A percentile compares a stretch with the other conserved stretches of the same genome.
These are phyloP conservation scores for Myotis davidii DNA, from an alignment of 2,113 vertebrate species.

Conservation along the genomic window DNA sequence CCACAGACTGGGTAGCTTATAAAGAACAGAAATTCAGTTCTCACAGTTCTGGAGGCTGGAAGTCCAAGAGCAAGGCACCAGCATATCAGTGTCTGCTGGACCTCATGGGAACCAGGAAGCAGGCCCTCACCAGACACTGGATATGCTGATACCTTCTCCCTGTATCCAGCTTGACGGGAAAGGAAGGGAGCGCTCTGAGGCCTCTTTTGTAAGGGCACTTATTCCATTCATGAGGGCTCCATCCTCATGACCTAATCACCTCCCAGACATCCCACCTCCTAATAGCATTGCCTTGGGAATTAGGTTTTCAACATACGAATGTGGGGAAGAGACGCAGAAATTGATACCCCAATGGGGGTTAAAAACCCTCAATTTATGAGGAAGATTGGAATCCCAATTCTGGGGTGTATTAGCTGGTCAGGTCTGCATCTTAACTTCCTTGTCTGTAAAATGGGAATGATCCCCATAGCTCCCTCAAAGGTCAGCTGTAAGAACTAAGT, in stretches of 20 bases:
- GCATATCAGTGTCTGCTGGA: not conserved
- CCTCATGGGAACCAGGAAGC: not conserved
- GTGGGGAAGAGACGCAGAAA: not conserved
- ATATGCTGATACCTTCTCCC: not conserved
- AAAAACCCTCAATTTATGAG: not conserved
- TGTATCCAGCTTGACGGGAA: not conserved
- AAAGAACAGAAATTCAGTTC: not conserved
- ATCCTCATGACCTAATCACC: not conserved
- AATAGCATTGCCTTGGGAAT: not conserved
- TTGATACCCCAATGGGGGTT: too few species aligned
- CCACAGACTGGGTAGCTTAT: not conserved
- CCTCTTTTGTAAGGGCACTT: not conserved
- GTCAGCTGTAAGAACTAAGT: not conserved
- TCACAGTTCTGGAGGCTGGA: not conserved
- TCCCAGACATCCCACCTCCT: not conserved
- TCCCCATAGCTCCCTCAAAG: not conserved
- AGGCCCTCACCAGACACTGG: not conserved
- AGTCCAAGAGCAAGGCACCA: not conserved
- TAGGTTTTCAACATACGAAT: not conserved
- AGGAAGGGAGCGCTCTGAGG: not conserved
- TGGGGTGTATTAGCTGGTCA: not conserved
- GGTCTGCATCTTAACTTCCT: not conserved
- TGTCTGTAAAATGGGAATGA: not conserved
- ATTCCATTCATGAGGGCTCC: not conserved
- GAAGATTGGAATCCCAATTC: not conserved